These are phyloP conservation scores for Diogma glabrata DNA, from an alignment of 2,888 invertebrate species.

Conservation along the genomic window DNA sequence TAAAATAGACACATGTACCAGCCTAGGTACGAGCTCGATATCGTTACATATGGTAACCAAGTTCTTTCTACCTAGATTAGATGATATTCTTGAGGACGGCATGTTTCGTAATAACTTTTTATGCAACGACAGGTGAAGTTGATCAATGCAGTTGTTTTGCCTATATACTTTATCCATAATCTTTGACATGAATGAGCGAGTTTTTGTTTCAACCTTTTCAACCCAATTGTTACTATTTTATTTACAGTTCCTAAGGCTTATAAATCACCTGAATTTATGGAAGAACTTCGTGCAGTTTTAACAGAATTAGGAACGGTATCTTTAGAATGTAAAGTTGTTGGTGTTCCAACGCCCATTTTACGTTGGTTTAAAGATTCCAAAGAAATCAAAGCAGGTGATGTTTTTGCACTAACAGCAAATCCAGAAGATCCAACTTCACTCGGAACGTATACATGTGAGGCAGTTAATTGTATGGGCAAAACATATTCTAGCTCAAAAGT, in stretches of 20 bases:
- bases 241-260: conserved; percentile 71
- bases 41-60: no score
- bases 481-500: conserved; percentile 74
- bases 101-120: no score
- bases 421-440: conserved; percentile 75
- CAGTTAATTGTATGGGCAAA: conserved; percentile 79
- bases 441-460: conserved; percentile 80
- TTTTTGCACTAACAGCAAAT: conserved; percentile 75
- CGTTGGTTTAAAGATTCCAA: conserved; percentile 74
- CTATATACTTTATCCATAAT: no score
- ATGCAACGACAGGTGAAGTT: no score
- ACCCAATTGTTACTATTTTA: conserved; percentile 14
- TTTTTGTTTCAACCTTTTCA: no score
- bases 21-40: no score
- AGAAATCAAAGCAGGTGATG: conserved; percentile 81
- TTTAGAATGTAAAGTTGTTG: conserved; percentile 82
- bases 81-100: no score
- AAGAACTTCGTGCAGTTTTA: conserved; percentile 67
- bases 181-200: no score
- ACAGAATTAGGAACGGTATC: conserved; percentile 84
- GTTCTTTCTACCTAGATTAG: no score
- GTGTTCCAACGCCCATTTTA: conserved; percentile 71
- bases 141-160: no score
- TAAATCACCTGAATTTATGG: conserved; percentile 76
- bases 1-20: no score